These are phyloP conservation scores for Allophyes oxyacanthae DNA, from an alignment of 2,888 invertebrate species.

Conservation along the genomic window DNA sequence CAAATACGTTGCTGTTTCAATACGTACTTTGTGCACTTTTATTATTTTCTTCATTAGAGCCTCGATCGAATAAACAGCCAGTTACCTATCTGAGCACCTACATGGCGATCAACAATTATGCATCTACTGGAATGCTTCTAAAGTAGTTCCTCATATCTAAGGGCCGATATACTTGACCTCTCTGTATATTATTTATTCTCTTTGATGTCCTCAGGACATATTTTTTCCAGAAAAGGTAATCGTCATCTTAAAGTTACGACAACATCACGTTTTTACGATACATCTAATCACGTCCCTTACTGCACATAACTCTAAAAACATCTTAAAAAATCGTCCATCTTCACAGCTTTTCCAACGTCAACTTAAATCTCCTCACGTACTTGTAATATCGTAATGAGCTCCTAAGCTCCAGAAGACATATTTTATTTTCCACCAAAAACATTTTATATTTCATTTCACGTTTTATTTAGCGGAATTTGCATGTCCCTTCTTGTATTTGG, in stretches of 20 bases:
- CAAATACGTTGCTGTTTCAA: conserved; percentile 76
- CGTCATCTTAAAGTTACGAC: conserved; percentile 40
- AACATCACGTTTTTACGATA: conserved; percentile 41
- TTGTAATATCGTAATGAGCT: conserved; percentile 87
- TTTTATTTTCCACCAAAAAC: conserved; percentile 85
- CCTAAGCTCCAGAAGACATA: conserved; percentile 81
- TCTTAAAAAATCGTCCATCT: conserved; percentile 64
- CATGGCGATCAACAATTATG: background rate
- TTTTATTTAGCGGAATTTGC: conserved; percentile 87
- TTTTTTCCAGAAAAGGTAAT: conserved; percentile 20
- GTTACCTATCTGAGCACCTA: conserved; percentile 1
- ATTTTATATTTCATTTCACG: conserved; percentile 89
- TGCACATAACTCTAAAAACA: conserved; percentile 48
- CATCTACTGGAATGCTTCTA: background rate
- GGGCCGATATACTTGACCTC: background rate
- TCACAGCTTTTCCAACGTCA: conserved; percentile 71
- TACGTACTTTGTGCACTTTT: conserved; percentile 59
- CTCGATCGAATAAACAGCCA: conserved; percentile 15
- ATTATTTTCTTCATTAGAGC: conserved; percentile 46
- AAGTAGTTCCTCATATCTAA: background rate
- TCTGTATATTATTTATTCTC: conserved; percentile 1
- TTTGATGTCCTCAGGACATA: conserved; percentile 11
- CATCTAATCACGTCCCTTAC: conserved; percentile 41
- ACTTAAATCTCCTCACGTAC: conserved; percentile 86
- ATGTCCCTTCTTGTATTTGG: conserved; percentile 85